Base-by-base conservation (phyloP, 2,888 invertebrate species). In the Drosophila mercatorum region DNA sequence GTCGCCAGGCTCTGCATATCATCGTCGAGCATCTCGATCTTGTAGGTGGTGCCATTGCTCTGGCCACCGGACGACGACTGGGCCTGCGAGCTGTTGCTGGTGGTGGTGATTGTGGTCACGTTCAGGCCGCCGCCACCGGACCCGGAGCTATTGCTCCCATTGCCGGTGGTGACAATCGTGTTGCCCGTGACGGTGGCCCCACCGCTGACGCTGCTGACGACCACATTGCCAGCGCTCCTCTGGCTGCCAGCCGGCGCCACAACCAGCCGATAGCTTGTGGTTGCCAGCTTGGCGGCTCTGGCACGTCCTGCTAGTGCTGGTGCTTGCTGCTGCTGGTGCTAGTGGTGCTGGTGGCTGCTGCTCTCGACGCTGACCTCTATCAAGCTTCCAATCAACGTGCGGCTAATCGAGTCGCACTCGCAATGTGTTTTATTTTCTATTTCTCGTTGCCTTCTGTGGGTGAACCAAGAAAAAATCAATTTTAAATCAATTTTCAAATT, bases 1-100 rank as follows among this genome's bases (percentile, higher is more conserved):
- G 95, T 95, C 43, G 95, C 95, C 55, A 93, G 94, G 84, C 94
- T 94, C 76, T 94, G 92, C 56, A 94, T 94, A 75, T 94, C 94
- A 65, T 95, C 95, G 72, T 95, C 95, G 17, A 95, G 94, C 95
- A 96, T 95, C 92, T 96, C 95, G 92, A 96, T 95, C 88, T 95
- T 95, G 92, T 95, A 95, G 51, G 95, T 92, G 81, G 91, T 92
- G 57, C 91, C 91, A 56, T 89, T 90, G 68, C 80, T 83, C 38
- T 84, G 83, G 47, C 84, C 74, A 67, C 82, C 77, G 69, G 80
- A 69, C 7, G 63, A 69, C 7, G 81, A 72, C n/a, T 86, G 85
- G 14, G 81, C 72, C 62, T 88, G 89, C 53, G 83, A 85, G 12
- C 81, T 90, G 56, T 90, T 90, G 74, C 91, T 91, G 40, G 79